Percentiles rank a stretch among this genome's conserved stretches.
phyloP scores from a whole-genome alignment of 2,888 invertebrate species.

The Hirtodrosophila trivittata region DNA sequence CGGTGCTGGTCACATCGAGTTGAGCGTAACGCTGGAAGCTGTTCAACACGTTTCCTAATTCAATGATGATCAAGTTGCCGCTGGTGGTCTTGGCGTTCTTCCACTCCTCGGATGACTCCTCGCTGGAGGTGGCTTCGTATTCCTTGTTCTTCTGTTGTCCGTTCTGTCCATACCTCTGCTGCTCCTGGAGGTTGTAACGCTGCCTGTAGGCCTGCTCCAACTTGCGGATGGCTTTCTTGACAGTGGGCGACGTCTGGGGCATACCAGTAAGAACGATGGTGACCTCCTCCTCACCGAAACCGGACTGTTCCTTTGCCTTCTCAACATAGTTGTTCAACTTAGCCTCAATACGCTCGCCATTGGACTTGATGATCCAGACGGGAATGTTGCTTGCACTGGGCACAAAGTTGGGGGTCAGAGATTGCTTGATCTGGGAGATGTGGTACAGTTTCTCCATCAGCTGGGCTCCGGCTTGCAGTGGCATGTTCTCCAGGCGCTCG shows the following conservation, averaged over 20 bases:
- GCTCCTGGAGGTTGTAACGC: constrained; percentile 71
- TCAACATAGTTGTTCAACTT: no score
- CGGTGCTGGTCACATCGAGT: constrained; percentile 71
- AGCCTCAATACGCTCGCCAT: constrained; percentile 56
- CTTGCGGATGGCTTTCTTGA: constrained; percentile 70
- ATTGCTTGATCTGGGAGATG: constrained; percentile 61
- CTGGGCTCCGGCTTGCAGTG: constrained; percentile 70
- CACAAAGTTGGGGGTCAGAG: constrained; percentile 67
- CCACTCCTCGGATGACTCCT: constrained; percentile 57
- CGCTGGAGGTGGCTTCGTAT: constrained; percentile 60
- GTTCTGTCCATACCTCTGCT: constrained; percentile 42
- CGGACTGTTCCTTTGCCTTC: no score
- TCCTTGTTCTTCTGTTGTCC: constrained; percentile 31
- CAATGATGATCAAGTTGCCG: constrained; percentile 78
- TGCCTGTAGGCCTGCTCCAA: constrained; percentile 77
- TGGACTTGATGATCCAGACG: constrained; percentile 62
- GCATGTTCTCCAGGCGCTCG: constrained; percentile 72
- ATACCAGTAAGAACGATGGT: constrained; percentile 80
- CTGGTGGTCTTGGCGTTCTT: constrained; percentile 55
- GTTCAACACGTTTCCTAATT: constrained; percentile 71
- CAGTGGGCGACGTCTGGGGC: constrained; percentile 63
- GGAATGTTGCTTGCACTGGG: constrained; percentile 75
- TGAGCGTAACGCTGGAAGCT: constrained; percentile 66
- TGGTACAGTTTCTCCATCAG: constrained; percentile 73
- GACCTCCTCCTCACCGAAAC: constrained; percentile 76